Conservation (phyloP, 2,113 vertebrate genomes). For the Pelmatolapia mariae region DNA sequence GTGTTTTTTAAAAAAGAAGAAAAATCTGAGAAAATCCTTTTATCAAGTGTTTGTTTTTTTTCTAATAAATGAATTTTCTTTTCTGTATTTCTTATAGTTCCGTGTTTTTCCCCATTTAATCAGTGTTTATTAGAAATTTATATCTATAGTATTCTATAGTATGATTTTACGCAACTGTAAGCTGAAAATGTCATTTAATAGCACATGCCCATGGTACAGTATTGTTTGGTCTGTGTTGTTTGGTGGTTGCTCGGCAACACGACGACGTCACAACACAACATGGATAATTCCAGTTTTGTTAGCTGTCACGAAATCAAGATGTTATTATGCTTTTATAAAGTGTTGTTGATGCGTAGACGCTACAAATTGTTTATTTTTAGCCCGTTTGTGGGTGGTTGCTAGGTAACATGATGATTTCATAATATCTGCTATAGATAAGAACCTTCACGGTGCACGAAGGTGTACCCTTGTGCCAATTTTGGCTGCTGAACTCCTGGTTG, state of each 20-base stretch:
- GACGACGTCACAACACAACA: neutral
- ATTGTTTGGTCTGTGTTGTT: neutral
- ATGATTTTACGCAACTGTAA: neutral
- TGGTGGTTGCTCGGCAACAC: neutral
- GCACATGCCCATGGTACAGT: neutral
- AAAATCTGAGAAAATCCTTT: neutral
- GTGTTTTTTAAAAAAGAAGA: neutral
- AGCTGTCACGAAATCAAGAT: neutral
- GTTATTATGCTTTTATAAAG: neutral
- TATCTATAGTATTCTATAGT: neutral
- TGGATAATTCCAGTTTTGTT: neutral
- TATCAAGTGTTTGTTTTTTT: neutral
- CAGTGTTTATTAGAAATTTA: neutral
- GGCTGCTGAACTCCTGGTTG: neutral
- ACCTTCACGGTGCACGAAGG: neutral
- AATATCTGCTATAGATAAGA: neutral
- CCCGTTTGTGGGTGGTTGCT: neutral
- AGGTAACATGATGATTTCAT: neutral
- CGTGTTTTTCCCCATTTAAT: neutral
- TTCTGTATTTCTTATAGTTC: neutral
- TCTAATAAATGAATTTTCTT: neutral
- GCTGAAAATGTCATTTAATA: neutral
- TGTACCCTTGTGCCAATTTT: neutral
- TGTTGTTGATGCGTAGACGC: neutral
- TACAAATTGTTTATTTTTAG: neutral